A percentile compares a stretch with the other conserved stretches of the same genome.
phyloP scores from a whole-genome alignment of 2,113 vertebrate species.

The Erpornis zantholeuca region DNA sequence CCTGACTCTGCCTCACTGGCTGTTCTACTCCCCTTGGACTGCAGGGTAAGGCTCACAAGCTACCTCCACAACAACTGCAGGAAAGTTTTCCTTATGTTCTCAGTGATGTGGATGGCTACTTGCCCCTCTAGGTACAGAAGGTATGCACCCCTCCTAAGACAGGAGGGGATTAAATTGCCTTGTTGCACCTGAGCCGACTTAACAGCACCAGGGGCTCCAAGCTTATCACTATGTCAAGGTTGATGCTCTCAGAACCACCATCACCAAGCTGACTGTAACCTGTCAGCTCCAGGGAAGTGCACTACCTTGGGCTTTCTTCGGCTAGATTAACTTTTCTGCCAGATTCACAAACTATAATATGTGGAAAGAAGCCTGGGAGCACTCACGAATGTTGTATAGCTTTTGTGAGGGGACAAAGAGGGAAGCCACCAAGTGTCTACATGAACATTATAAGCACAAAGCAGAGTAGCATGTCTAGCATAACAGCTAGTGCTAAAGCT shows the following conservation, averaged over 20 bases:
- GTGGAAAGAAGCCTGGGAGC: neutral
- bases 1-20: fast-evolving
- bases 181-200: neutral
- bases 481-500: neutral
- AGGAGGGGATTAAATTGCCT: neutral
- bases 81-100: neutral
- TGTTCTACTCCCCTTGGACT: neutral
- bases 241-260: neutral
- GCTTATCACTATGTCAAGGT: fast-evolving
- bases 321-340: neutral
- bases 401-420: neutral
- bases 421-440: neutral
- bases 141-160: fast-evolving
- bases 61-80: neutral
- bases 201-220: neutral
- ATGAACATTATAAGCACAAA: neutral
- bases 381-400: neutral
- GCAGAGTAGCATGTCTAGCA: neutral
- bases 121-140: neutral
- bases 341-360: neutral
- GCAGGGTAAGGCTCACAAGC: neutral
- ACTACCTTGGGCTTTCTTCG: neutral
- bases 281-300: neutral
- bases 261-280: neutral
- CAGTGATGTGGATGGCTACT: neutral